Base-by-base conservation (phyloP, 1,140 invertebrate species). In the Apis dorsata region DNA sequence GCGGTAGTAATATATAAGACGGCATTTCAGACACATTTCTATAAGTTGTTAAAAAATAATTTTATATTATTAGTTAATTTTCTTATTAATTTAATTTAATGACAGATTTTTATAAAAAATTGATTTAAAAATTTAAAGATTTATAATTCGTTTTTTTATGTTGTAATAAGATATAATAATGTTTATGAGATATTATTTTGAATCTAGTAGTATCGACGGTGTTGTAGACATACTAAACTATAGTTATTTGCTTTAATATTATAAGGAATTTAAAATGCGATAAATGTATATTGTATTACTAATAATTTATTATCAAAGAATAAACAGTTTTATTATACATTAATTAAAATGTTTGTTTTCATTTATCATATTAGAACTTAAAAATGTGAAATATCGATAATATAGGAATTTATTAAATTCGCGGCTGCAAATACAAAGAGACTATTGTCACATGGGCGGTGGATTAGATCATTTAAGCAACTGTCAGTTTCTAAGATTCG, bases 401-500 rank as follows among this genome's bases (percentile, higher is more conserved):
- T 60, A 7, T 51, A 84, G 88, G 10, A 53, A 7, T 60, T 21
- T 66, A 17, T 63, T 51, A n/a, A 9, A 66, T 8, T 7, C 68
- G 83, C 87, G 81, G 68, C 28, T 17, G 28, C 9, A 80, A 84
- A 49, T 73, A 85, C 68, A 81, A 90, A 81, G 72, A 24, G 69
- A 70, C 90, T 91, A 79, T 66, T 80, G 59, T 85, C 89, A 91
- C 90, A 84, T 71, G 49, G 86, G 72, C 90, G 90, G 78, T 88
- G 81, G 62, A 28, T 17, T 77, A 92, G 91, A 90, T 82, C 88
- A 83, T 84, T 91, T 81, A 87, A 88, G 86, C 90, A 92, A 92
- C 91, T 92, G 92, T 92, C 92, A 92, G 90, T 92, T 91, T 91
- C 77, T 84, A 77, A 85, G 70, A 85, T 87, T 86, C 81, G 77